Evolutionary conservation across 2,797 vertebrate species (phyloP).

Genomic region (Alcedo quadribrachys): DNA sequence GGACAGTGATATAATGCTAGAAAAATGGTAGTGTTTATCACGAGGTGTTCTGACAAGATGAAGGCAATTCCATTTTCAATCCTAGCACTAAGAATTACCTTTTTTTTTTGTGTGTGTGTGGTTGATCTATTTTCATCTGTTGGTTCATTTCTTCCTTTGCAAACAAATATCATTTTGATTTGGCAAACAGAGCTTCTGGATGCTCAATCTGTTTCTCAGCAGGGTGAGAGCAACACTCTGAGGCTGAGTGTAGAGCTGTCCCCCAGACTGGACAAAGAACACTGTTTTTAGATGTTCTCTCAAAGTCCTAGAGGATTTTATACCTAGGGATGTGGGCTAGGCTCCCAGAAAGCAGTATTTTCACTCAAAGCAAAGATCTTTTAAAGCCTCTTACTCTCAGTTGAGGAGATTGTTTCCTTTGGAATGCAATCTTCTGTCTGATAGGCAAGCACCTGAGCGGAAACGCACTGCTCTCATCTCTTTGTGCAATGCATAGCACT

Average conservation of each 20-base stretch:
- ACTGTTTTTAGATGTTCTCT: background rate
- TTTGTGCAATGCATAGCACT: background rate
- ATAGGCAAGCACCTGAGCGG: slow-evolving; percentile 10
- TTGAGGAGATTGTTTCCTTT: slow-evolving; percentile 47
- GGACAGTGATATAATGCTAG: background rate
- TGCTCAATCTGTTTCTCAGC: background rate
- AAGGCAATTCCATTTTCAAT: background rate
- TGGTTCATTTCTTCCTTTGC: background rate
- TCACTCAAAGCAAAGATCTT: slow-evolving; percentile 6
- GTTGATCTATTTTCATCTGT: background rate
- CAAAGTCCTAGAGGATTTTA: background rate
- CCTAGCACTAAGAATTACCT: background rate
- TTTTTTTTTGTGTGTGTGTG: background rate
- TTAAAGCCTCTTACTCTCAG: slow-evolving; percentile 41
- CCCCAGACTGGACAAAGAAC: background rate
- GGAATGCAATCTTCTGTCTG: slow-evolving; percentile 44
- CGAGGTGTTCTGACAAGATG: background rate
- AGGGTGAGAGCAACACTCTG: background rate
- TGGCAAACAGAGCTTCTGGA: background rate
- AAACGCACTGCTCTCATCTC: slow-evolving; percentile 26
- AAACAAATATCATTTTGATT: background rate
- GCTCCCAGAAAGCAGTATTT: slow-evolving; percentile 28
- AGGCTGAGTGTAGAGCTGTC: background rate
- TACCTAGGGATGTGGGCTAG: background rate
- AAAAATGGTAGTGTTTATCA: background rate